Percentiles rank a stretch among this genome's conserved stretches.
These are phyloP conservation scores for Elaphurus davidianus DNA, from an alignment of 2,113 vertebrate species.

Conservation along the genomic window DNA sequence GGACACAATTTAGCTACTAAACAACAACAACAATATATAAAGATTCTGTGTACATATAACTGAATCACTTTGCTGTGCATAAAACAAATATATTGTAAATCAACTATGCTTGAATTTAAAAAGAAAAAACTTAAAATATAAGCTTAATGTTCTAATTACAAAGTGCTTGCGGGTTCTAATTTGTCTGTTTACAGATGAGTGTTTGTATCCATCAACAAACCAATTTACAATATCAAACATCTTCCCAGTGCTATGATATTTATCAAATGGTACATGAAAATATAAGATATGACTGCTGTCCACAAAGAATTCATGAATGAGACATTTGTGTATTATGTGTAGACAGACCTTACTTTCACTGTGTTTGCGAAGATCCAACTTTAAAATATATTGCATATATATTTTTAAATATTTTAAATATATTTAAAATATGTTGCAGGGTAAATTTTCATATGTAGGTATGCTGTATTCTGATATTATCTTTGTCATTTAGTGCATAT, in stretches of 20 bases:
- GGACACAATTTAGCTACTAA: neutral
- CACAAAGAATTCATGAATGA: constrained; percentile 2
- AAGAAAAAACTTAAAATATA: neutral
- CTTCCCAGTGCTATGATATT: neutral
- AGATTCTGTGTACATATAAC: neutral
- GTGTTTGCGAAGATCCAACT: neutral
- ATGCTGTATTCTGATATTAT: neutral
- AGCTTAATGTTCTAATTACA: constrained; percentile 4
- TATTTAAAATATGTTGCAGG: neutral
- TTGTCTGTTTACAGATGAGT: neutral
- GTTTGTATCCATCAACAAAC: neutral
- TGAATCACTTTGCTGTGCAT: neutral
- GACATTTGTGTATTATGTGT: neutral
- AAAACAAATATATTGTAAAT: neutral
- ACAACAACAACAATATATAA: neutral
- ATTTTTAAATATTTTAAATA: too few relatives aligned
- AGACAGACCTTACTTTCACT: neutral
- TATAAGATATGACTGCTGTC: neutral
- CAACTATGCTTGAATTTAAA: neutral
- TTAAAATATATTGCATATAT: neutral
- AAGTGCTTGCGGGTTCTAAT: neutral
- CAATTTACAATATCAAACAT: neutral
- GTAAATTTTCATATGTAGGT: neutral
- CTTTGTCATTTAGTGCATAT: neutral
- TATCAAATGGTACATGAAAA: neutral